Base-by-base conservation (phyloP, 2,888 invertebrate species). In the Lacanobia oleracea region DNA sequence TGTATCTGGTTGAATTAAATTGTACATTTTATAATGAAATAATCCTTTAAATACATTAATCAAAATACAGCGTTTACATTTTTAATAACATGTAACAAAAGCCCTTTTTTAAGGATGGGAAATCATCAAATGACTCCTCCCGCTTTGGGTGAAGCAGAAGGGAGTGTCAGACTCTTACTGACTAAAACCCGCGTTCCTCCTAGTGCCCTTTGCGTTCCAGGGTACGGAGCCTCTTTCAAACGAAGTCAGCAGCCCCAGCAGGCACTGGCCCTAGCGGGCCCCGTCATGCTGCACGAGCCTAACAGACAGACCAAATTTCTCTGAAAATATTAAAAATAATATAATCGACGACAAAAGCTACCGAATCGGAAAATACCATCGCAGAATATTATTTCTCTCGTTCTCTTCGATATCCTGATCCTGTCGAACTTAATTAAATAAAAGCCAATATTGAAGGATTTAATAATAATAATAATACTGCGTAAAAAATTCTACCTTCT, bases 381-480 rank as follows among this genome's bases (percentile, higher is more conserved):
- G 5, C n/a, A 45, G 6, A 66, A 51, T n/a, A 57, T 43, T 33
- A 33, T 33, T 33, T 33, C 18, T 40, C 54, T 14, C 64, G 43
- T 59, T 18, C 0, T 37, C n/a, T 0, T n/a, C 50, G 16, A 14
- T 40, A 27, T 48, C 18, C 37, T 18, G 4, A 27, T 48, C 18
- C 37, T 18, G 4, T 40, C 0, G 53, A 67, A 67, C 40, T 10
- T 59, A n/a, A 67, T 73, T 60, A 60, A 40, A 43, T 59, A 5
- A 18, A 53, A 48, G 1, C 21, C 14, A 59, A 21, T 21, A 40
- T 3, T 45, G 33, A n/a, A 45, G 1, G 14, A 14, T 43, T 48
- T 10, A 59, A 14, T 21, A 51, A 48, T 53, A 37, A 40, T 67
- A 66, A 18, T 67, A 66, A 21, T 48, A 56, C 37, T 27, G n/a